Percentiles rank a stretch among this genome's conserved stretches.
These are phyloP conservation scores for Hydroisotoma schaefferi DNA, from an alignment of 2,888 invertebrate species.

Conservation along the genomic window DNA sequence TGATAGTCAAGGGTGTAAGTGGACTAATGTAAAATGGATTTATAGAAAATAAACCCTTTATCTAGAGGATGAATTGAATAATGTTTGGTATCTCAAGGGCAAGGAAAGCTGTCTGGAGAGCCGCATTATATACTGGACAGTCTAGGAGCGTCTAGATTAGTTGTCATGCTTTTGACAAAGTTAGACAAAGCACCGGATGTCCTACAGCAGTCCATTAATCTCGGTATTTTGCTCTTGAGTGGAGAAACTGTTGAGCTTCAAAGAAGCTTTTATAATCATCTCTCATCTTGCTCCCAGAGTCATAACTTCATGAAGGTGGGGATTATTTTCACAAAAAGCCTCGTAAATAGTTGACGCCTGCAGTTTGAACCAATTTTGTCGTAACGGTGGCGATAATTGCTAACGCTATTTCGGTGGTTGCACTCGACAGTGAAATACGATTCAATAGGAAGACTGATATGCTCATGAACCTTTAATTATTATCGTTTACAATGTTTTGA, in stretches of 20 bases:
- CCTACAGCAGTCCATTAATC: constrained; percentile 46
- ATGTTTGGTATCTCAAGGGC: constrained; percentile 24
- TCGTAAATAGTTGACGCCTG: no score
- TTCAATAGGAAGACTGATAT: neutral
- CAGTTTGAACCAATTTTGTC: no score
- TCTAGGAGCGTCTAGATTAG: constrained; percentile 47
- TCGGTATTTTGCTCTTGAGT: constrained; percentile 47
- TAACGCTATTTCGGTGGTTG: neutral
- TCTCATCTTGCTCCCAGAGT: constrained; percentile 44
- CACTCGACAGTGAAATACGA: neutral
- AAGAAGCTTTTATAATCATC: constrained; percentile 46
- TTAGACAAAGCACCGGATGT: constrained; percentile 47
- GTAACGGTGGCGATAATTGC: neutral
- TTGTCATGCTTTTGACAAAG: constrained; percentile 47
- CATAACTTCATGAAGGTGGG: constrained; percentile 49
- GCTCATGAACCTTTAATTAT: no score
- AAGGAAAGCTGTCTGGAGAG: constrained; percentile 41
- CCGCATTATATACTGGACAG: constrained; percentile 47
- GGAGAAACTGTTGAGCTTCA: constrained; percentile 48
- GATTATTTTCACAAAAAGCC: no score
- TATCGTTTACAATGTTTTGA: no score
- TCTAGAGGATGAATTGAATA: neutral
- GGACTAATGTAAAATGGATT: neutral
- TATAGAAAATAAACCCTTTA: no score
- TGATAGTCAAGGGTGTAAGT: neutral